A percentile compares a stretch with the other conserved stretches of the same genome.
Evolutionary conservation across 1,140 invertebrate genomes (phyloP).

Genomic region (Temnothorax longispinosus): DNA sequence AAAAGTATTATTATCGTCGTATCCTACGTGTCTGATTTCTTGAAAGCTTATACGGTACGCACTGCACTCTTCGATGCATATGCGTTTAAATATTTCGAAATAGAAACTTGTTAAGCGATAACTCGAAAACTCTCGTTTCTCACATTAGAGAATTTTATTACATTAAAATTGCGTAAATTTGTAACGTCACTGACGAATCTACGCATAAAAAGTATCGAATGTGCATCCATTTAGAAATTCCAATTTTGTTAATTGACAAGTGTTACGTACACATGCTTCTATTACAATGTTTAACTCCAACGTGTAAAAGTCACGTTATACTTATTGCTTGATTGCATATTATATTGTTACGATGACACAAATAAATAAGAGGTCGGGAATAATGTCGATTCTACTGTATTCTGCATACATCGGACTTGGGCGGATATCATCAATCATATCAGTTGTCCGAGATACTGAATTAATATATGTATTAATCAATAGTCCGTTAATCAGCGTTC

Average conservation of each 20-base stretch:
- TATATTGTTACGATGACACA: too few species aligned
- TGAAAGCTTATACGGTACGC: neutral
- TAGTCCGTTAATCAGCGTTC: neutral
- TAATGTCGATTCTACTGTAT: neutral
- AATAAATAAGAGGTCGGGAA: neutral
- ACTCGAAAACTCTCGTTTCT: neutral
- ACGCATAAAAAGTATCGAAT: neutral
- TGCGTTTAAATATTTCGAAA: neutral
- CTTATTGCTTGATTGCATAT: neutral
- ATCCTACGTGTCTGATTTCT: neutral
- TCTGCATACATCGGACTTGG: neutral
- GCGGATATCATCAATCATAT: neutral
- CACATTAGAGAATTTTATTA: neutral
- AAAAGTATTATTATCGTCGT: constrained; percentile 17
- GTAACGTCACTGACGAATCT: neutral
- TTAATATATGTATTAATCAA: neutral
- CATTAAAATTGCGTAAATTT: neutral
- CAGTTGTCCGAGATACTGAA: neutral
- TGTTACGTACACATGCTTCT: neutral
- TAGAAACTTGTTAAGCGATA: neutral
- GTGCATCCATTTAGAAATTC: neutral
- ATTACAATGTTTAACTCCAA: neutral
- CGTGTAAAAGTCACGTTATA: neutral
- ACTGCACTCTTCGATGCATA: neutral
- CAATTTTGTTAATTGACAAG: neutral